Evolutionary conservation across 2,888 invertebrate genomes (phyloP), one percentile per base, ranked within the genome.

Genomic region (Sceliomorpha sp.): DNA sequence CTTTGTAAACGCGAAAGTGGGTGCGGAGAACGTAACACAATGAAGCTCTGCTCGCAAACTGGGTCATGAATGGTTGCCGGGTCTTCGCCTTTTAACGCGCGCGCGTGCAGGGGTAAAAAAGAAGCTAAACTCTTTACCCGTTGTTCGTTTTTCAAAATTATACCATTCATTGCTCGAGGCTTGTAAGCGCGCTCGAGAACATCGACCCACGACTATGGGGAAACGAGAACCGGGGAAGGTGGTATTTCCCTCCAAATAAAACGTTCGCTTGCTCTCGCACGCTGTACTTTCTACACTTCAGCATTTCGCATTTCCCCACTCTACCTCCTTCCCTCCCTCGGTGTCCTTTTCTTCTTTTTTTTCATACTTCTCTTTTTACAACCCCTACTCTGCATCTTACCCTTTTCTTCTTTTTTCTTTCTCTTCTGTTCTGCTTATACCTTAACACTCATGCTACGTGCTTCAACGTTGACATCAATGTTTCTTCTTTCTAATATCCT

Each of bases 21-120:
- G 36, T 27, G 44, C 42, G 20, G 42, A 29, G 34, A 15, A 26
- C 48, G 36, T 13, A 37, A 20, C 58, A 48, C 59, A 50, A 50
- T 59, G 34, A 59, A 59, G 34, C 50, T 27, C 50, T 10, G 20
- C 44, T 60, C 44, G 60, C 60, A 37, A 60, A 44, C 24, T 60
- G 44, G 60, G 60, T 60, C 60, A 60, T 44, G 60, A 60, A 60
- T 60, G 44, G 51, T 31, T 5, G 14, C 14, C 51, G 44, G 60
- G 50, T 29, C 51, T 44, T 60, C 44, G 60, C 60, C 51, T 51
- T 44, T 51, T 51, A 34, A 42, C 24, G 40, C 51, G 50, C 60
- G 50, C 36, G 44, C 60, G 60, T 50, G 50, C 26, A 29, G 42
- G 27, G 27, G 42, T 14, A 10, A 1, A 4, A 7, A 20, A n/a